A percentile compares a stretch with the other conserved stretches of the same genome.
These are phyloP conservation scores for Pogonomyrmex barbatus DNA, from an alignment of 1,140 invertebrate genomes.

Conservation along the genomic window DNA sequence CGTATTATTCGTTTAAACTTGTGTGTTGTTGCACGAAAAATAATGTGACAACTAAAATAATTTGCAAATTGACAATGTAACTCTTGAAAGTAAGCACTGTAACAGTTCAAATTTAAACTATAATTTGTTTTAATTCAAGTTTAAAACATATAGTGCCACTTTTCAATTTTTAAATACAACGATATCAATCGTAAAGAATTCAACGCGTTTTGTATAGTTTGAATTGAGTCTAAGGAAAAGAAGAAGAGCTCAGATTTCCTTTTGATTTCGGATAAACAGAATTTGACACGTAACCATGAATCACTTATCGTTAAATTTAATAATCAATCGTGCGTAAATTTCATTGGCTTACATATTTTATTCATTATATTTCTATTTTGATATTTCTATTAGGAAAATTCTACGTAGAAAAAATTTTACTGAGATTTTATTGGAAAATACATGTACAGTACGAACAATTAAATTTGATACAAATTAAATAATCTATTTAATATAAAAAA, in stretches of 20 bases:
- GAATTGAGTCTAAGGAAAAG: slow-evolving; percentile 33
- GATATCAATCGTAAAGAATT: slow-evolving; percentile 27
- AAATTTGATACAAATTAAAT: neutral
- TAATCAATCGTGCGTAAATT: neutral
- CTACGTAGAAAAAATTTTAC: neutral
- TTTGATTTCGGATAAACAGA: slow-evolving; percentile 19
- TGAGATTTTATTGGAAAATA: no score
- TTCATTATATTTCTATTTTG: neutral
- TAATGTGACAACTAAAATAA: neutral
- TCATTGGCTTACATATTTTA: neutral
- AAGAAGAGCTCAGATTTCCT: neutral
- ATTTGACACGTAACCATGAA: slow-evolving; percentile 21
- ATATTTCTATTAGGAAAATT: neutral
- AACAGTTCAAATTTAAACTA: slow-evolving; percentile 4
- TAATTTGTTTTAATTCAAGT: neutral
- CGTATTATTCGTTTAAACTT: neutral
- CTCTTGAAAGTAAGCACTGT: neutral
- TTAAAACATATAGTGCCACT: slow-evolving; percentile 14
- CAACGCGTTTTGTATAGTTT: neutral
- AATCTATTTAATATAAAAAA: neutral
- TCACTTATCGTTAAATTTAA: slow-evolving; percentile 2
- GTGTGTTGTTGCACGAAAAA: neutral
- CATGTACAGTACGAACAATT: neutral
- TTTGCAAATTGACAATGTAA: neutral
- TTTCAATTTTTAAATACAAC: slow-evolving; percentile 27